Percentiles rank a stretch among this genome's conserved stretches.
Conservation (phyloP, 2,797 vertebrate genomes). For the Enteromius fasciolatus region DNA sequence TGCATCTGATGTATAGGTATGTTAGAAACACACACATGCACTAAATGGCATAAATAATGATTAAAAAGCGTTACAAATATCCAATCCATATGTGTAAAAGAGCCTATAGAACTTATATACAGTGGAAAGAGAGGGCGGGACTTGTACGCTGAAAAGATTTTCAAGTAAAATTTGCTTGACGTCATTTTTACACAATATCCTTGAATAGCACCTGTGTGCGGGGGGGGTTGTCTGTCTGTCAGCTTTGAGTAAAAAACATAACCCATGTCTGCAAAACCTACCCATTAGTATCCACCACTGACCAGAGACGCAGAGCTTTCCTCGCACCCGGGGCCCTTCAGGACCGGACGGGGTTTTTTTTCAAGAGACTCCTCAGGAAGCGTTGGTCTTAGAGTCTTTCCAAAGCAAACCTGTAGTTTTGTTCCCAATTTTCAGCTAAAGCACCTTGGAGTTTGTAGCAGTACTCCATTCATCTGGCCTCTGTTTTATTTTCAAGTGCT, state of each 20-base stretch:
- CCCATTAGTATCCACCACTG: slow-evolving; percentile 74
- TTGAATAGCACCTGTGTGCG: slow-evolving; percentile 84
- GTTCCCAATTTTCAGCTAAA: slow-evolving; percentile 36
- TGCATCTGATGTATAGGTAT: neutral
- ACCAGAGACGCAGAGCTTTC: slow-evolving; percentile 65
- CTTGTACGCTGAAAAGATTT: slow-evolving; percentile 72
- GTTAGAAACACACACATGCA: neutral
- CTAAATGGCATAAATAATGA: neutral
- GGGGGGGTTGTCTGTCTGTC: slow-evolving; percentile 76
- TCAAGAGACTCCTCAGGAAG: slow-evolving; percentile 30
- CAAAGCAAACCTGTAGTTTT: slow-evolving; percentile 18
- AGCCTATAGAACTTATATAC: neutral
- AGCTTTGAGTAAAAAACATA: slow-evolving; percentile 79
- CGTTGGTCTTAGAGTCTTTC: slow-evolving; percentile 20
- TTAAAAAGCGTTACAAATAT: neutral
- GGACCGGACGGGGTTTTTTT: slow-evolving; percentile 53
- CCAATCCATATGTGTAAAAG: neutral
- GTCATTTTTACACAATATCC: slow-evolving; percentile 83
- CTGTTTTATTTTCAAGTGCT: slow-evolving; percentile 60
- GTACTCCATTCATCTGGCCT: slow-evolving; percentile 34
- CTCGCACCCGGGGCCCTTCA: slow-evolving; percentile 63
- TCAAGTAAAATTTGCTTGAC: slow-evolving; percentile 73
- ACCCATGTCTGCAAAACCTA: slow-evolving; percentile 76
- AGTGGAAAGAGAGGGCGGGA: slow-evolving; percentile 70
- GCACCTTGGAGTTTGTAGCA: slow-evolving; percentile 30